Evolutionary conservation across 2,888 invertebrate species (phyloP), one percentile per base, ranked within the genome.

Genomic region (Drosophila koepferae): DNA sequence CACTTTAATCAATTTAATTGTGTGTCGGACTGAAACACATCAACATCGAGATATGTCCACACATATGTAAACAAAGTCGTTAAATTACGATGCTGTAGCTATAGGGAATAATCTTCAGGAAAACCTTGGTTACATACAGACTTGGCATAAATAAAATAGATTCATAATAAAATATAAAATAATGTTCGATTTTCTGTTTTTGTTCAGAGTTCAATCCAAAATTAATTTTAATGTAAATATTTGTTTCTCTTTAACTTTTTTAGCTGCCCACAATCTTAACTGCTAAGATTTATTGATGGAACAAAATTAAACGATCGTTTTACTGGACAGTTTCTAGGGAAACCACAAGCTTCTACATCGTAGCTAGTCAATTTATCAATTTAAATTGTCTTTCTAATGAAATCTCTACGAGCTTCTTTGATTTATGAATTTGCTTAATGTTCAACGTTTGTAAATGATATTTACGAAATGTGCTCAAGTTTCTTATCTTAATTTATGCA

Each of bases 1-100:
- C 31, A 31, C 34, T 58, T 69, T 86, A 74, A 81, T 86, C 81
- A 71, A 77, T 69, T 86, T 82, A 72, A 89, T 83, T 62, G 62
- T 56, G 70, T 80, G 81, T 59, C 65, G 56, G 56, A 67, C 28
- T 65, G 48, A 28, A 28, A 61, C 63, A 59, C 66, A 68, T 63
- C 59, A 28, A n/a, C 38, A 9, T 28, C 31, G 46, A 40, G 46
- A 49, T 40, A 40, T 40, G 40, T 67, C 31, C 10, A 18, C 48
- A 55, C 40, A 46, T 46, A 38, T 44, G 51, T 59, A 38, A 43
- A 48, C 38, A 55, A 10, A 38, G 28, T 55, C 23, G 28, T 53
- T 62, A 34, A 64, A 49, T 64, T 9, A 20, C 9, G 7, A 54
- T 49, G 43, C 31, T 41, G 20, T 23, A 14, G 16, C 28, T 62